Evolutionary conservation across 2,888 invertebrate genomes (phyloP).

Genomic region (Camponotus fellah): DNA sequence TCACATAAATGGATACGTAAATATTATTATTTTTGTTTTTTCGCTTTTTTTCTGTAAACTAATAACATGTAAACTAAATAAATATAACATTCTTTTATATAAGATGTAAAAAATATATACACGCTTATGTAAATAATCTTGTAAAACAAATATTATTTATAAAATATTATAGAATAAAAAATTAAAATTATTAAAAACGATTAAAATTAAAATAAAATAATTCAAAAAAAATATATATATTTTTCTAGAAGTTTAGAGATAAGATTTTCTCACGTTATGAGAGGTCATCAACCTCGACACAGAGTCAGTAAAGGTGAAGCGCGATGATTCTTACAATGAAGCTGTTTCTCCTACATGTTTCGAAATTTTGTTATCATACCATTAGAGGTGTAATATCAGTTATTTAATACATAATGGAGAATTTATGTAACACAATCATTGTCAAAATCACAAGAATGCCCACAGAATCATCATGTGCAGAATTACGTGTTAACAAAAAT

Average conservation of each 20-base stretch:
- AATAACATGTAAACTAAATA: background rate
- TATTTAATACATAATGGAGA: background rate
- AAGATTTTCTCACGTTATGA: slow-evolving; percentile 57
- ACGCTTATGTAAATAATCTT: background rate
- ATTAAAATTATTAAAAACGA: background rate
- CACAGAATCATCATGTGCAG: no score
- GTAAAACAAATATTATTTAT: background rate
- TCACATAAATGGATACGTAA: background rate
- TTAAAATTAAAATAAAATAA: background rate
- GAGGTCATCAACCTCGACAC: slow-evolving; percentile 59
- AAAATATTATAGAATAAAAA: background rate
- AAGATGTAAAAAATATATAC: background rate
- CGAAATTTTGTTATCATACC: background rate
- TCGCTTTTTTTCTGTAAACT: background rate
- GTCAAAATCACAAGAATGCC: background rate
- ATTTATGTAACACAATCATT: background rate
- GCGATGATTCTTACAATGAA: slow-evolving; percentile 1
- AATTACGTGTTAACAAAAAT: no score
- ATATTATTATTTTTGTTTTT: background rate
- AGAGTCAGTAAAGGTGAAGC: slow-evolving; percentile 38
- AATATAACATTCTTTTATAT: background rate
- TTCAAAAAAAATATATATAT: background rate
- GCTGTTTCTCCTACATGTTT: background rate
- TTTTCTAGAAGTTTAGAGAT: background rate
- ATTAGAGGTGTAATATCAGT: background rate